A percentile compares a stretch with the other conserved stretches of the same genome.
Conservation (phyloP, 2,888 invertebrate species). For the Nemotelus nigrinus region DNA sequence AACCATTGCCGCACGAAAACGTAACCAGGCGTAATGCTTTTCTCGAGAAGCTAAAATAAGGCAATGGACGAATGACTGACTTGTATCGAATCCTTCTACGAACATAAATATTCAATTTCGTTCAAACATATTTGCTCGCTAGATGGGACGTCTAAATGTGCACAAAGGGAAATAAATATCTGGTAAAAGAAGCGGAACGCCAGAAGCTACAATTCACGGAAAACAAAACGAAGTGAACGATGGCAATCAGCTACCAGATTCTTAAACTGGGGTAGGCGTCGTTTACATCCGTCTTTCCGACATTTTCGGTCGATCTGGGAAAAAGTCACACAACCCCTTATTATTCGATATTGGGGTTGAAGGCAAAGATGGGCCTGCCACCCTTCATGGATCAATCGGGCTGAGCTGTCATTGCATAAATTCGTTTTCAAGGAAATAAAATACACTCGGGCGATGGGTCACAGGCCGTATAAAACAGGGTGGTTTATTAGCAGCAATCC, state of each 20-base stretch:
- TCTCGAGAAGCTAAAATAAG: too few relatives aligned
- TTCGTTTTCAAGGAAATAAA: slow-evolving; percentile 38
- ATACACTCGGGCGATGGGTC: slow-evolving; percentile 24
- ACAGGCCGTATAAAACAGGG: slow-evolving; percentile 48
- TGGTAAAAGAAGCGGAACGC: slow-evolving; percentile 37
- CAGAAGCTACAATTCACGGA: slow-evolving; percentile 46
- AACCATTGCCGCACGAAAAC: too few relatives aligned
- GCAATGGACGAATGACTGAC: background rate
- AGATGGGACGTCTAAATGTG: slow-evolving; percentile 28
- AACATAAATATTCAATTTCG: slow-evolving; percentile 50
- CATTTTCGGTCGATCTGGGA: slow-evolving; percentile 14
- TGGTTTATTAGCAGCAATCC: slow-evolving; percentile 50
- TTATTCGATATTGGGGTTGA: slow-evolving; percentile 35
- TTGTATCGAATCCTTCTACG: slow-evolving; percentile 41
- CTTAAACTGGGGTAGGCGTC: background rate
- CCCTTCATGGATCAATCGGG: slow-evolving; percentile 47
- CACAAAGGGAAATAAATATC: slow-evolving; percentile 38
- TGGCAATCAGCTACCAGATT: slow-evolving; percentile 43
- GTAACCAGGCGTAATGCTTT: too few relatives aligned
- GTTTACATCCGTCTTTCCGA: background rate
- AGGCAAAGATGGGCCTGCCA: too few relatives aligned
- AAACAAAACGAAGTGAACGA: slow-evolving; percentile 37
- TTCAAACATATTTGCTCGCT: slow-evolving; percentile 29
- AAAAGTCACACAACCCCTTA: slow-evolving; percentile 25
- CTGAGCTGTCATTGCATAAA: slow-evolving; percentile 46